These are phyloP conservation scores for Nematostella vectensis DNA, from an alignment of 92 coral and sea anemone genomes.

Conservation along the genomic window DNA sequence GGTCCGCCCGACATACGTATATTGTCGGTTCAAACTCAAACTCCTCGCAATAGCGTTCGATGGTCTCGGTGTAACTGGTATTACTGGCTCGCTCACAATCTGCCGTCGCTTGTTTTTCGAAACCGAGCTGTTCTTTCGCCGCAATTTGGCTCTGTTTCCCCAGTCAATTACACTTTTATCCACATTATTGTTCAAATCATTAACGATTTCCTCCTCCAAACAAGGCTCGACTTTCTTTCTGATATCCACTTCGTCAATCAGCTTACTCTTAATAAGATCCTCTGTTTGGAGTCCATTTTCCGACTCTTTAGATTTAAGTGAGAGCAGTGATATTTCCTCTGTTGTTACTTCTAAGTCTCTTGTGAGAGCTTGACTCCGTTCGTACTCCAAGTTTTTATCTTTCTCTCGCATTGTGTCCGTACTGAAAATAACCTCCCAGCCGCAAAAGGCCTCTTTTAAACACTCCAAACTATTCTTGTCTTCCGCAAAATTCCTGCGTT, in stretches of 20 bases:
- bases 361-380: slow-evolving; percentile 1
- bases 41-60: slow-evolving; percentile 15
- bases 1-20: slow-evolving; percentile 11
- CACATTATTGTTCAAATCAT: slow-evolving; percentile 25
- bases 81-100: slow-evolving; percentile 25
- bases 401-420: slow-evolving; percentile 19
- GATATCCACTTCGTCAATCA: too few species aligned
- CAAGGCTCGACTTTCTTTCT: slow-evolving; percentile 16
- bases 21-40: slow-evolving; percentile 26
- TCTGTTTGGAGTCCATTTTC: slow-evolving; percentile 9
- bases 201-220: slow-evolving; percentile 22
- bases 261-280: too few species aligned
- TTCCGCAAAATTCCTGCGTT: neutral
- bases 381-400: slow-evolving; percentile 5
- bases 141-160: slow-evolving; percentile 31
- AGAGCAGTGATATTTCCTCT: slow-evolving; percentile 9
- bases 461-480: neutral
- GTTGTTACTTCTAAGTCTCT: slow-evolving; percentile 17
- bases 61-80: slow-evolving; percentile 18
- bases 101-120: slow-evolving; percentile 8
- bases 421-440: neutral
- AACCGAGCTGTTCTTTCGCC: slow-evolving; percentile 17
- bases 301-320: too few species aligned
- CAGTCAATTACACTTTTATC: slow-evolving; percentile 18
- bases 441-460: neutral